phyloP scores from a whole-genome alignment of 1,140 invertebrate species.

The Camponotus pennsylvanicus region DNA sequence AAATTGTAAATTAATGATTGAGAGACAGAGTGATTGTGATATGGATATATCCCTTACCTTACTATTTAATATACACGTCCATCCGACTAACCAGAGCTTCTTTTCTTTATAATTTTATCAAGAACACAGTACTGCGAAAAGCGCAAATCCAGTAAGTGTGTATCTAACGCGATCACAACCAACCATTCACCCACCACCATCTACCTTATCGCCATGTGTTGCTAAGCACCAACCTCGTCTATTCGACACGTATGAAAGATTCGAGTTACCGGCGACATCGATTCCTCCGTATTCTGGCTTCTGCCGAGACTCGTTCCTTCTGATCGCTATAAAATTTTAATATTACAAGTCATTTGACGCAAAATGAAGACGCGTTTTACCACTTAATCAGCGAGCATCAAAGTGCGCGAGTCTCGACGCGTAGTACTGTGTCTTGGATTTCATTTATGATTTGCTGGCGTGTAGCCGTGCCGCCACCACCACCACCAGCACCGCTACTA shows the following conservation, averaged over 20 bases:
- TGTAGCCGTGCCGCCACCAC: constrained; percentile 79
- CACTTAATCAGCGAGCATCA: background rate
- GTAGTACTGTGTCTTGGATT: constrained; percentile 82
- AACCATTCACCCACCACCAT: constrained; percentile 5
- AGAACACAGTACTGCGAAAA: constrained; percentile 78
- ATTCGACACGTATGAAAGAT: constrained; percentile 41
- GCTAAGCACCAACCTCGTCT: constrained; percentile 30
- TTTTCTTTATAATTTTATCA: constrained; percentile 76
- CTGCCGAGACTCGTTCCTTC: constrained; percentile 30
- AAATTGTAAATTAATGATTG: constrained; percentile 84
- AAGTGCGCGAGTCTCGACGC: constrained; percentile 43
- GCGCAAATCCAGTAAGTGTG: constrained; percentile 7
- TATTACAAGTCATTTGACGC: background rate
- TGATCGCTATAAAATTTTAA: background rate
- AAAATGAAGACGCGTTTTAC: background rate
- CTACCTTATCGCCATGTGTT: constrained; percentile 16
- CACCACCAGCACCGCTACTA: constrained; percentile 73
- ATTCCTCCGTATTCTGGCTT: constrained; percentile 2
- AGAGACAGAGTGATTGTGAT: constrained; percentile 76
- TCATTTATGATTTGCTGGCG: constrained; percentile 85
- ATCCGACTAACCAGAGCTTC: constrained; percentile 76
- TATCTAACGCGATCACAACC: constrained; percentile 42
- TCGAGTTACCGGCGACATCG: constrained; percentile 33
- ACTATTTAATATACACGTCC: constrained; percentile 62
- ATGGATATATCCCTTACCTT: constrained; percentile 66